These are phyloP conservation scores for Forbesichthys papilliferus DNA, from an alignment of 2,113 vertebrate species.

Conservation along the genomic window DNA sequence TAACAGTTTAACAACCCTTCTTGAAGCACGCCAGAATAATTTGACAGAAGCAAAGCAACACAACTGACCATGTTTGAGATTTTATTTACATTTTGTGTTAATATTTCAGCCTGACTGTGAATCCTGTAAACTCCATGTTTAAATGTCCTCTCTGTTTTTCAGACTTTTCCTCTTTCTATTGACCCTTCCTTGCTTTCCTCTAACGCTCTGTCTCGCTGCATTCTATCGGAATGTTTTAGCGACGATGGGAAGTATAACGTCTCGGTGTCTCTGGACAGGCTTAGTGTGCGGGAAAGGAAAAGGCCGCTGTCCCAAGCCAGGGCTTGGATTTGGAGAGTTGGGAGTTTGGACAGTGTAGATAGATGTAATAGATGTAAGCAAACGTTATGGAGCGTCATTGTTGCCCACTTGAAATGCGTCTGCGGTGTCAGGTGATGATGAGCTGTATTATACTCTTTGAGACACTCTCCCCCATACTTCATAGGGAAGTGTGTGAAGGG, in stretches of 20 bases:
- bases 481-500: slow-evolving; percentile 4
- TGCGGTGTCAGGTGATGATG: slow-evolving; percentile 23
- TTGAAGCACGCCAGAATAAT: slow-evolving; percentile 14
- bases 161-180: not conserved
- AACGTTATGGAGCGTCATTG: slow-evolving; percentile 43
- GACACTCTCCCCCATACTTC: not conserved
- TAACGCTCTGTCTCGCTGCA: not conserved
- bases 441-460: slow-evolving; percentile 1
- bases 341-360: slow-evolving; percentile 19
- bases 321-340: slow-evolving; percentile 26
- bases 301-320: slow-evolving; percentile 38
- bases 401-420: slow-evolving; percentile 32
- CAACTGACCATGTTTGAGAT: slow-evolving; percentile 13
- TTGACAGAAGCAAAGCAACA: slow-evolving; percentile 6
- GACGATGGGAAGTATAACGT: slow-evolving; percentile 25
- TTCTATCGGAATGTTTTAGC: slow-evolving; percentile 30
- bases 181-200: not conserved
- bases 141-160: not conserved
- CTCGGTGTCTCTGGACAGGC: slow-evolving; percentile 23
- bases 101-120: too few relatives aligned
- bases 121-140: not conserved
- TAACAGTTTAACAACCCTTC: slow-evolving; percentile 10
- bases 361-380: slow-evolving; percentile 12
- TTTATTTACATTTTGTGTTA: not conserved
- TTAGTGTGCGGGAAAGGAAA: slow-evolving; percentile 35